Base-by-base conservation (phyloP, 2,113 vertebrate species). In the Brachyhypopomus gauderio region DNA sequence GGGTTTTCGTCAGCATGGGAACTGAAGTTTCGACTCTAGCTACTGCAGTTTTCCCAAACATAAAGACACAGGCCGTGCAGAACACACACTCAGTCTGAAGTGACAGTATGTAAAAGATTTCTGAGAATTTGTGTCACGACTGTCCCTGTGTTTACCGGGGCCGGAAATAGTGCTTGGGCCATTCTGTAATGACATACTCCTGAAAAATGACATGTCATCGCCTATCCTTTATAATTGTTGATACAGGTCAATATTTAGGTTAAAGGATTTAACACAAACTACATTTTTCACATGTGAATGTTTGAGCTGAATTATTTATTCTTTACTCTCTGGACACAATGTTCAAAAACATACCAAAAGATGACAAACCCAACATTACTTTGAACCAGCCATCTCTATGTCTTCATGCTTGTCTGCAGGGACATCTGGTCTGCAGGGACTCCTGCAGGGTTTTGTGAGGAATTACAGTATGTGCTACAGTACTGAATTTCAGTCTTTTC, bases 111-210 rank as follows among this genome's bases (percentile, higher is more conserved):
- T 11, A 22, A 34, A 64, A 30, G 45, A 64, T 55, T 30, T 67
- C 41, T 41, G 30, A 58, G 30, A 72, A 72, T 62, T 25, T 62
- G 56, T 79, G 55, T 62, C 64, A 78, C 38, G 48, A 59, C 77
- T 78, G 77, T 78, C 77, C 17, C 20, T 60, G 66, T 72, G 77
- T 79, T 79, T 79, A 79, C 77, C 12, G 17, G 17, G 20, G 66
- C 45, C 77, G 27, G 67, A 79, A 79, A 79, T 79, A 72, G 67
- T 62, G 77, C 41, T 17, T 34, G 55, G 30, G 64, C 16, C 64
- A 36, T 22, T 38, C 8, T 71, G 14, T 41, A 41, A 20, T 27
- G 58, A 70, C 66, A 59, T 67, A 34, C 23, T 55, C 6, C 14
- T 70, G 66, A 12, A 69, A 70, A 41, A 78, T 19, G n/a, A 70